Percentiles rank a stretch among this genome's conserved stretches.
These are phyloP conservation scores for Megaceryle torquata DNA, from an alignment of 2,113 vertebrate species.

Conservation along the genomic window DNA sequence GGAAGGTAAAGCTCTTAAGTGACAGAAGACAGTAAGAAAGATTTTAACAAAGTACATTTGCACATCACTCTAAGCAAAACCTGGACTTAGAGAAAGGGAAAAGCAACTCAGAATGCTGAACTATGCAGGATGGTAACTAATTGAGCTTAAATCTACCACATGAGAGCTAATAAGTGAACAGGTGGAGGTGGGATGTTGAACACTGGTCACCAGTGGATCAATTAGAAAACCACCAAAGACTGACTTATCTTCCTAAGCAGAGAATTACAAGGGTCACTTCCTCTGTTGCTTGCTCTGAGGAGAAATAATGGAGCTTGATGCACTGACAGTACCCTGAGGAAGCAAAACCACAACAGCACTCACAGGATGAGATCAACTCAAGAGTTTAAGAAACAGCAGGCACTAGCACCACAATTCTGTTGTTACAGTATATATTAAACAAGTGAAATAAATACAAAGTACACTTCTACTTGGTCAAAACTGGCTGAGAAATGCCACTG, in stretches of 20 bases:
- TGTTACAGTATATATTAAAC: neutral
- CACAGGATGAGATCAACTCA: neutral
- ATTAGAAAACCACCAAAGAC: neutral
- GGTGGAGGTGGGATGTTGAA: neutral
- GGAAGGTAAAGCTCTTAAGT: neutral
- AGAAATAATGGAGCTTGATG: neutral
- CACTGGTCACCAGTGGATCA: neutral
- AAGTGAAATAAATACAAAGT: neutral
- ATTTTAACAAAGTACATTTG: neutral
- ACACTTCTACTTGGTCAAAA: neutral
- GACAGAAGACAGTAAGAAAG: neutral
- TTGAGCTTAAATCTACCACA: neutral
- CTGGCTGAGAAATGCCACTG: neutral
- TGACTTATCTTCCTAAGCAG: neutral
- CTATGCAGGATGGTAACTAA: neutral
- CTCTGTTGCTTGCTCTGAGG: neutral
- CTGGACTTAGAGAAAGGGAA: neutral
- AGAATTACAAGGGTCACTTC: neutral
- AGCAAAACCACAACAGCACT: neutral
- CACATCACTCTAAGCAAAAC: neutral
- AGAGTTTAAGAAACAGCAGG: neutral
- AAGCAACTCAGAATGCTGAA: neutral
- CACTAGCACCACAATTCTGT: neutral
- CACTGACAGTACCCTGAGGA: neutral
- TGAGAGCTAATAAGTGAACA: neutral